Conservation (phyloP, 1,140 invertebrate species). For the Dendroctonus ponderosae region DNA sequence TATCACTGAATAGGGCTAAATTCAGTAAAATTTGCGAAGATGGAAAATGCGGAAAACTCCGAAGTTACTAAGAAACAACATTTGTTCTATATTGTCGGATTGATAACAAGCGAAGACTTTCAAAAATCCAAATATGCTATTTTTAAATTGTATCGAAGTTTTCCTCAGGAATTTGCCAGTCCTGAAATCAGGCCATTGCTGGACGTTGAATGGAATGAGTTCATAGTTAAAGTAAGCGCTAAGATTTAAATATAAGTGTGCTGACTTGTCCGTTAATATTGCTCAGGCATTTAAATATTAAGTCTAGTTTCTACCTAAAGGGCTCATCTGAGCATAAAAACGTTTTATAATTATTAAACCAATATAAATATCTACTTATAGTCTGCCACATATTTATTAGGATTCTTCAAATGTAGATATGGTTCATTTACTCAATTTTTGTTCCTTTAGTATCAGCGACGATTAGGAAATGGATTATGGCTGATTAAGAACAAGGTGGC, state of each 20-base stretch:
- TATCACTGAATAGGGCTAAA: not conserved
- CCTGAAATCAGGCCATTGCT: conserved; percentile 44
- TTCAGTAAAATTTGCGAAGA: not conserved
- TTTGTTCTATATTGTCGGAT: conserved; percentile 39
- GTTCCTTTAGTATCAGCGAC: conserved; percentile 26
- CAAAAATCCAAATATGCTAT: conserved; percentile 41
- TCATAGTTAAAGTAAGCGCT: conserved; percentile 36
- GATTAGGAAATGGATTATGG: conserved; percentile 37
- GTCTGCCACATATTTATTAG: not conserved
- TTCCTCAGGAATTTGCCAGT: conserved; percentile 37
- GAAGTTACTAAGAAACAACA: conserved; percentile 4
- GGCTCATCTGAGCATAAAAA: too few relatives aligned
- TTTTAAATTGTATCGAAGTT: conserved; percentile 36
- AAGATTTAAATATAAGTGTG: too few relatives aligned
- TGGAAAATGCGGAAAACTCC: not conserved
- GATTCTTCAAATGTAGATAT: not conserved
- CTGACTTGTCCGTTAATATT: not conserved
- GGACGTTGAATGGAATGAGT: conserved; percentile 45
- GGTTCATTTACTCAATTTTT: not conserved
- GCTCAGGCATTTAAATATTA: not conserved
- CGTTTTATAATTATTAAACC: too few relatives aligned
- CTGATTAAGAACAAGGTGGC: conserved; percentile 45
- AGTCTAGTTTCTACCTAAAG: too few relatives aligned
- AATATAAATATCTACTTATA: not conserved
- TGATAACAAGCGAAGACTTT: conserved; percentile 39